A percentile compares a stretch with the other conserved stretches of the same genome.
Conservation (phyloP, 2,797 vertebrate species). For the Gymnoscopelus microlampas region DNA sequence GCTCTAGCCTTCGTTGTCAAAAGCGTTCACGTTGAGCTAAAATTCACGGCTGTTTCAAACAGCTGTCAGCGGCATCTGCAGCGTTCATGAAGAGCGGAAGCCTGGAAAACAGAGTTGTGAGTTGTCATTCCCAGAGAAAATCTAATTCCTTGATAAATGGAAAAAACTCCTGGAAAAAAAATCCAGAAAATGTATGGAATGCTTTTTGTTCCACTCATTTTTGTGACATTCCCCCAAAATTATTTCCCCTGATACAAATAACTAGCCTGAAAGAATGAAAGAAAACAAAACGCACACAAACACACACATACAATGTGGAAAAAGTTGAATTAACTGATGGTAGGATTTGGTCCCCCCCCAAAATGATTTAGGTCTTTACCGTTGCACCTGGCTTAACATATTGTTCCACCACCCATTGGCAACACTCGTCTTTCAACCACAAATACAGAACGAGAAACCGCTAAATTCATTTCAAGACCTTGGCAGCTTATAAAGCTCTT, state of each 20-base stretch:
- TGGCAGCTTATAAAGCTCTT: conserved; percentile 61
- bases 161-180: conserved; percentile 45
- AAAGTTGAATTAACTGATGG: conserved; percentile 37
- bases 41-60: not conserved
- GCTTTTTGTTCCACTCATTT: conserved; percentile 53
- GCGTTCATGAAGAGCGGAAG: conserved; percentile 16
- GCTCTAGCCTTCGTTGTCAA: no score
- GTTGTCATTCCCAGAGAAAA: conserved; percentile 16
- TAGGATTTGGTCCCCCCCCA: conserved; percentile 35
- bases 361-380: conserved; percentile 41
- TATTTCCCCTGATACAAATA: conserved; percentile 44
- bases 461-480: conserved; percentile 72
- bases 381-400: conserved; percentile 58
- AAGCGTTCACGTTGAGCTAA: no score
- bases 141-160: conserved; percentile 48
- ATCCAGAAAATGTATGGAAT: conserved; percentile 40
- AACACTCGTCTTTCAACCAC: conserved; percentile 53
- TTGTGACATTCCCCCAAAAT: conserved; percentile 56
- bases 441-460: conserved; percentile 59
- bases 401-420: conserved; percentile 61
- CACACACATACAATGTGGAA: conserved; percentile 27
- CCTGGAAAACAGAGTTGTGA: conserved; percentile 3
- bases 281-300: not conserved
- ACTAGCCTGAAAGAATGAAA: conserved; percentile 47
- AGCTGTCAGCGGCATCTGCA: conserved; percentile 2